Percentiles rank a stretch among this genome's conserved stretches.
Conservation (phyloP, 1,140 invertebrate species). For the Euwallacea similis region DNA sequence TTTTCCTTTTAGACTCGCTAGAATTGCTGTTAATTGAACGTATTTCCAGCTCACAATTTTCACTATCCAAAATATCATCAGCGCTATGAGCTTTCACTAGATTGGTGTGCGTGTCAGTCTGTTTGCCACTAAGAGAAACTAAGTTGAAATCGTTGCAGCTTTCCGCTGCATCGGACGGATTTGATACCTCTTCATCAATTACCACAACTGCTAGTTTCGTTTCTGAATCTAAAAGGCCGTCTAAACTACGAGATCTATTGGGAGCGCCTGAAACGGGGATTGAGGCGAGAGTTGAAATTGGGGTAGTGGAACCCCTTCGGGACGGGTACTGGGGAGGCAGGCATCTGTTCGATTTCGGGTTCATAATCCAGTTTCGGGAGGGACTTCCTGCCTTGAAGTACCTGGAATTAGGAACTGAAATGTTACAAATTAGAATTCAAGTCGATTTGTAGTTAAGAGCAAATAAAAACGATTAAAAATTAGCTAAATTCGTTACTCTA, state of each 20-base stretch:
- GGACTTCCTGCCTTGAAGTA: slow-evolving; percentile 68
- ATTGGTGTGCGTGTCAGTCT: slow-evolving; percentile 38
- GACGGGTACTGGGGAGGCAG: slow-evolving; percentile 49
- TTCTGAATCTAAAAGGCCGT: slow-evolving; percentile 60
- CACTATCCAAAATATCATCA: slow-evolving; percentile 51
- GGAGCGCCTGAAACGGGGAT: slow-evolving; percentile 46
- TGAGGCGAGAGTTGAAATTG: slow-evolving; percentile 42
- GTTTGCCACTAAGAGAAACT: background rate
- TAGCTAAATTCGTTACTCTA: no score
- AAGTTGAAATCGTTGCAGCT: slow-evolving; percentile 41
- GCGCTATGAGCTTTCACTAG: slow-evolving; percentile 51
- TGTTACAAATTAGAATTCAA: slow-evolving; percentile 40
- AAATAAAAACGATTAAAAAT: background rate
- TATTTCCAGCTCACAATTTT: slow-evolving; percentile 44
- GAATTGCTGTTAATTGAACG: slow-evolving; percentile 51
- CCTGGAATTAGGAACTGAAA: slow-evolving; percentile 54
- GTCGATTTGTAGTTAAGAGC: slow-evolving; percentile 9
- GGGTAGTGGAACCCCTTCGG: slow-evolving; percentile 44
- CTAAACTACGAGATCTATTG: slow-evolving; percentile 67
- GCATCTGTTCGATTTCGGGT: slow-evolving; percentile 49
- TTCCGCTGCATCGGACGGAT: slow-evolving; percentile 48
- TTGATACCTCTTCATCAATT: slow-evolving; percentile 42
- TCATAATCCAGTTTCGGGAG: slow-evolving; percentile 59
- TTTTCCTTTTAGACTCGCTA: slow-evolving; percentile 61
- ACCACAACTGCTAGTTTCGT: slow-evolving; percentile 34